Evolutionary conservation across 1,140 invertebrate species (phyloP), one percentile per base, ranked within the genome.

Genomic region (Diorhabda elongata): DNA sequence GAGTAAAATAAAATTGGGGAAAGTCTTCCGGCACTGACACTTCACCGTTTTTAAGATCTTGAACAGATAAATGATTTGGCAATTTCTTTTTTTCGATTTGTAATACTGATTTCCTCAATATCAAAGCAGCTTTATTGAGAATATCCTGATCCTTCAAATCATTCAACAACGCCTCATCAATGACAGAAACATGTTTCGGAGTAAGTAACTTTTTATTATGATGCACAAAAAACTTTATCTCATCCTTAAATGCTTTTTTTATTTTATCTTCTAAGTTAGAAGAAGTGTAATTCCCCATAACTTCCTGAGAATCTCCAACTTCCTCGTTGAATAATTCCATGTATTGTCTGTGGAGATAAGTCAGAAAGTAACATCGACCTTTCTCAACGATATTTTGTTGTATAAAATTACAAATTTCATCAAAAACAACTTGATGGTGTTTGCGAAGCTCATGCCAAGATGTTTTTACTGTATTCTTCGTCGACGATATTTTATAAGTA

Each of bases 41-140:
- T 70, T 5, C 6, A 63, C 26, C 26, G 26, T 61, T 64, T 70
- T 70, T 73, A 60, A 76, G 66, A 56, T 75, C 44, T 9, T 72
- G 44, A 26, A 64, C 44, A n/a, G 70, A 71, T 65, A 73, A 44
- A 70, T 73, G 69, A 0, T 62, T 59, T 2, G 58, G 68, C 73
- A 70, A 9, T 71, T 67, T 56, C 56, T 61, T 61, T 58, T 58
- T 65, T 11, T 67, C 63, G 44, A 70, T 70, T 61, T 70, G 63
- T 3, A 69, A 63, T 44, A 76, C 69, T 47, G 69, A 70, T 69
- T 74, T 68, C 70, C 73, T 62, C 62, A 76, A 72, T 66, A 75
- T 64, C 9, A 76, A 64, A 44, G 75, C 76, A 70, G 74, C 71
- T 71, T 71, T 64, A 71, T 74, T 61, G 41, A 76, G 41, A 66